Base-by-base conservation (phyloP, 1,140 invertebrate genomes). In the Drosophila athabasca region DNA sequence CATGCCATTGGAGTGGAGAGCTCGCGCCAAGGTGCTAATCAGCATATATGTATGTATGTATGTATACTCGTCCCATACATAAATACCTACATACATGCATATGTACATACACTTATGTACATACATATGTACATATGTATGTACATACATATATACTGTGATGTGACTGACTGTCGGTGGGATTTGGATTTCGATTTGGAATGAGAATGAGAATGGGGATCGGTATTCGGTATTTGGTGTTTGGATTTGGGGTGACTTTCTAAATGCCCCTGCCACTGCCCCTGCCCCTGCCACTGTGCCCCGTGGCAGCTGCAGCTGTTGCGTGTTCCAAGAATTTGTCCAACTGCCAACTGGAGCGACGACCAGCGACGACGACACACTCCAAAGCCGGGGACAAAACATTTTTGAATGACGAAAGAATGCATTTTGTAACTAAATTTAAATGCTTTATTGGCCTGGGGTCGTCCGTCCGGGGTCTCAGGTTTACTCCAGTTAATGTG, bases 11-110 rank as follows among this genome's bases (percentile, higher is more conserved):
- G 74, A 58, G 26, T 41, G 62, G 67, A 65, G 48, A 65, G 74
- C 64, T 75, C 57, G 73, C 61, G 60, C 79, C 68, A 85, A 84
- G 81, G 81, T 85, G 81, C 74, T 85, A 85, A 85, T 85, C 81
- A 85, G 77, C 77, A 83, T 83, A 67, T 72, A 76, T 24, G 24
- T 26, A 26, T 5, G 5, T 24, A 24, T 24, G 24, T 24, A 24
- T 5, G 24, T 67, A 78, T 78, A 66, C 61, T 11, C 35, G 9
- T 1, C 4, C 11, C 35, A 64, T 44, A 59, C 19, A 54, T 22
- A 54, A 41, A 24, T n/a, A 57, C 41, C 26, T 57, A 45, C 8
- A 44, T 44, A 15, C 11, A 13, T 60, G 26, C 24, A 29, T 29
- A 55, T 24, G 24, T 26, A 8, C 17, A 17, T n/a, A n/a, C n/a